These are phyloP conservation scores for Hyles lineata DNA, from an alignment of 2,888 invertebrate genomes.

Conservation along the genomic window DNA sequence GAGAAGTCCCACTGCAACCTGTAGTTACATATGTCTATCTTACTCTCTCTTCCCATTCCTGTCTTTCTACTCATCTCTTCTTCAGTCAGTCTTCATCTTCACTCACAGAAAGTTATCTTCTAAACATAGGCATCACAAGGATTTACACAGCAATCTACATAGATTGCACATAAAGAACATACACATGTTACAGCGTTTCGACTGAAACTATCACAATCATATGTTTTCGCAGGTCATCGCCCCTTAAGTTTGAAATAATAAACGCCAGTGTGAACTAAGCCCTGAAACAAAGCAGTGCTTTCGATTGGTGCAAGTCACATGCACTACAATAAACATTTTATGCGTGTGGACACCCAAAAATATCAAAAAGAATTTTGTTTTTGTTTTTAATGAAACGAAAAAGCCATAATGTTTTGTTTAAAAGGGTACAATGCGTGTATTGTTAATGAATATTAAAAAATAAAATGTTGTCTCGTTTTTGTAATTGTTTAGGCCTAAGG, in stretches of 20 bases:
- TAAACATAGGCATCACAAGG: too few relatives aligned
- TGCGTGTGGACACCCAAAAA: background rate
- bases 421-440: background rate
- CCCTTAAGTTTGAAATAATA: background rate
- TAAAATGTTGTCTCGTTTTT: too few relatives aligned
- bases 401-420: background rate
- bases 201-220: background rate
- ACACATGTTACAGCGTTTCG: too few relatives aligned
- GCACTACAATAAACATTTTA: slow-evolving; percentile 17
- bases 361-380: background rate
- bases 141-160: too few relatives aligned
- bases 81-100: too few relatives aligned
- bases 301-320: background rate
- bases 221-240: background rate
- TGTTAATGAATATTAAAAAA: background rate
- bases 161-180: too few relatives aligned
- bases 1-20: too few relatives aligned
- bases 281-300: background rate
- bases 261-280: background rate
- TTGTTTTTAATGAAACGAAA: background rate
- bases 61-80: too few relatives aligned
- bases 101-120: too few relatives aligned
- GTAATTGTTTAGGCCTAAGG: too few relatives aligned
- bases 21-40: too few relatives aligned
- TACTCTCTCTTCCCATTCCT: too few relatives aligned